Evolutionary conservation across 1,140 invertebrate species (phyloP), one percentile per base, ranked within the genome.

Genomic region (Dinoponera quadriceps): DNA sequence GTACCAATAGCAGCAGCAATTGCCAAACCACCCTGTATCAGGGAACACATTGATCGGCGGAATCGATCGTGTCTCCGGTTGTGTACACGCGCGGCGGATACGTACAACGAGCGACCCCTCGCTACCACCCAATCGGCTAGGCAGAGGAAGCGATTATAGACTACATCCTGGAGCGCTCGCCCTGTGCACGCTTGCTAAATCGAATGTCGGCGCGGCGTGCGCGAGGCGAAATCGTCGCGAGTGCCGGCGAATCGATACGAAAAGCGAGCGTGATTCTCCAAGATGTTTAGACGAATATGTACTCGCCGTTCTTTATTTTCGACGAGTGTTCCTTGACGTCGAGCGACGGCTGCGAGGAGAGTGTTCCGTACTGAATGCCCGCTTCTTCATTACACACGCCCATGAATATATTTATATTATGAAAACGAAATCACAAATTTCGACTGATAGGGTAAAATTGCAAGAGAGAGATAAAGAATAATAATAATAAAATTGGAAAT

Each of bases 141-240:
- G 75, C 83, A 89, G 88, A 89, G 88, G 88, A 89, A 89, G 73
- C 80, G 88, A 89, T 89, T 89, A 89, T 89, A 87, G 88, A 89
- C 85, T 89, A 89, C 88, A 89, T 89, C 88, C 88, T 92, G 72
- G 88, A 84, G 65, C 77, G 75, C 80, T 88, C 86, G 83, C 73
- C 62, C 72, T 63, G 71, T 85, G 73, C 60, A 62, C 78, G 86
- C 85, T 83, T 68, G 84, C 86, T 88, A 82, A 88, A 88, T 88
- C 86, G 83, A 85, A 85, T 87, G 65, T 72, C 74, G 59, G 16
- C 55, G 66, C 72, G 81, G 71, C 81, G 48, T 82, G 75, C 69
- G 75, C 75, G 75, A 80, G 65, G 38, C 38, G 72, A 77, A 63
- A 82, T 77, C 72, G 48, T 77, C 73, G 81, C 60, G n/a, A 77